These are phyloP conservation scores for Fragum sueziense DNA, from an alignment of 2,888 invertebrate genomes.

Conservation along the genomic window DNA sequence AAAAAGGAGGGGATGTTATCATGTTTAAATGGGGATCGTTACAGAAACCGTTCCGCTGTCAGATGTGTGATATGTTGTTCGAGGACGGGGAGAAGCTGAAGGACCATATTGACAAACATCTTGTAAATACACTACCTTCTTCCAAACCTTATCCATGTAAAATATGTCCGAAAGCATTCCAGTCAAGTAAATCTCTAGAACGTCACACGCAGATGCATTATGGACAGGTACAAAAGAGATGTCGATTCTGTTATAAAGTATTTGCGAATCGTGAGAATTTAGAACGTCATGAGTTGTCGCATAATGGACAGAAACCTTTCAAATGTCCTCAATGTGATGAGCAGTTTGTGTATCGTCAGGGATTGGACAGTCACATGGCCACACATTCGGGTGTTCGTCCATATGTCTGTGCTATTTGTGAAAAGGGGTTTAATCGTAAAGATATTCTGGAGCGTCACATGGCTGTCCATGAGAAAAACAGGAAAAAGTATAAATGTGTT, in stretches of 20 bases:
- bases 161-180: conserved; percentile 41
- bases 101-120: conserved; percentile 37
- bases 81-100: conserved; percentile 32
- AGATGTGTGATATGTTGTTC: conserved; percentile 52
- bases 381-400: conserved; percentile 27
- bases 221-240: conserved; percentile 37
- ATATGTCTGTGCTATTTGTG: conserved; percentile 33
- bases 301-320: conserved; percentile 28
- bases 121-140: conserved; percentile 1
- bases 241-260: conserved; percentile 45
- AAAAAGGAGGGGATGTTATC: conserved; percentile 26
- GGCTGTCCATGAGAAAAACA: conserved; percentile 23
- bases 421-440: conserved; percentile 36
- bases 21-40: conserved; percentile 52
- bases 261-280: conserved; percentile 49
- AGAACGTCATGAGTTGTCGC: conserved; percentile 36
- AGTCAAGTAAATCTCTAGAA: conserved; percentile 33
- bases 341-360: conserved; percentile 26
- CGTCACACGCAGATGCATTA: conserved; percentile 42
- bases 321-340: conserved; percentile 22
- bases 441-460: conserved; percentile 46
- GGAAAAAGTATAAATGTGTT: conserved; percentile 45
- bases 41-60: conserved; percentile 47
- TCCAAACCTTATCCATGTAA: conserved; percentile 45
- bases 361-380: conserved; percentile 30